These are phyloP conservation scores for Drosophila histrio DNA, from an alignment of 2,888 invertebrate species.

Conservation along the genomic window DNA sequence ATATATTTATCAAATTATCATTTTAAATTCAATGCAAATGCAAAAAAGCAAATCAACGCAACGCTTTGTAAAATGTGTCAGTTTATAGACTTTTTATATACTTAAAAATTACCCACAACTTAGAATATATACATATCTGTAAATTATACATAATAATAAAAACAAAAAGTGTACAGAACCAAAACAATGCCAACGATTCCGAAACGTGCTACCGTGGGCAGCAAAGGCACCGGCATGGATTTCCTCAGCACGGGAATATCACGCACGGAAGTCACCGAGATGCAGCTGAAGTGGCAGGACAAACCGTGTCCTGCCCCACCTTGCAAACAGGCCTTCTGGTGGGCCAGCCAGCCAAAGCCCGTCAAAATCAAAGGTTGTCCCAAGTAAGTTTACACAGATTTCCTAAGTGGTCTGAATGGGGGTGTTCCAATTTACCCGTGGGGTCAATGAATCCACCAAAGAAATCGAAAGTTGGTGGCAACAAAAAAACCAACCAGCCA, in stretches of 20 bases:
- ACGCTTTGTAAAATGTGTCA: slow-evolving; percentile 60
- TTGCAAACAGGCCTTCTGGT: slow-evolving; percentile 83
- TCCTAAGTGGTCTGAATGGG: neutral
- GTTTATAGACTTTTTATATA: slow-evolving; percentile 44
- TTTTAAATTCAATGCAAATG: neutral
- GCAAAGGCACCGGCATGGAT: slow-evolving; percentile 49
- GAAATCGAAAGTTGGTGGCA: slow-evolving; percentile 46
- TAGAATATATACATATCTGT: slow-evolving; percentile 20
- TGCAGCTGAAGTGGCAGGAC: slow-evolving; percentile 80
- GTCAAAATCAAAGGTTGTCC: slow-evolving; percentile 80
- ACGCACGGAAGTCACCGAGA: slow-evolving; percentile 79
- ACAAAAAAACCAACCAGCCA: slow-evolving; percentile 6
- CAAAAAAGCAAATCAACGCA: slow-evolving; percentile 1
- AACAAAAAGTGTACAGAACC: slow-evolving; percentile 13
- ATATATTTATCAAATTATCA: slow-evolving; percentile 4
- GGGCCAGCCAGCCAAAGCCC: slow-evolving; percentile 84
- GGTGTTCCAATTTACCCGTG: neutral
- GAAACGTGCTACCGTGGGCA: slow-evolving; percentile 64
- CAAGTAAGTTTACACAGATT: slow-evolving; percentile 65
- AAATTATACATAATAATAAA: slow-evolving; percentile 42
- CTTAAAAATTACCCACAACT: slow-evolving; percentile 30
- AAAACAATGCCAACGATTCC: slow-evolving; percentile 79
- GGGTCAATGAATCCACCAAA: slow-evolving; percentile 65
- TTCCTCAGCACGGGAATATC: slow-evolving; percentile 54
- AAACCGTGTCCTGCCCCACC: slow-evolving; percentile 77